These are phyloP conservation scores for Nomada ferruginata DNA, from an alignment of 2,888 invertebrate genomes.

Conservation along the genomic window DNA sequence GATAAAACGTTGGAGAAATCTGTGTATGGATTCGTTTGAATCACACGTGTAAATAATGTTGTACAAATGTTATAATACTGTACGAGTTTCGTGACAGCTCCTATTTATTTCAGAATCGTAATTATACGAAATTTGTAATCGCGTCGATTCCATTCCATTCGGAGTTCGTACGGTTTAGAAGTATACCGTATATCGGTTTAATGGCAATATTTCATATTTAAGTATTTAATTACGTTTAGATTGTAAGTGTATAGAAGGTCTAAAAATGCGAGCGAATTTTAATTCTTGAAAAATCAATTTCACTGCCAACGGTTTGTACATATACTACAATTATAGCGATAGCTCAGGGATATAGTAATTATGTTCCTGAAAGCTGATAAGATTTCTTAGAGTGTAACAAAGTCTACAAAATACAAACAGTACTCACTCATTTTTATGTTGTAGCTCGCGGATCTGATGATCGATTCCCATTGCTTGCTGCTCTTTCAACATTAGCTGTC, in stretches of 20 bases:
- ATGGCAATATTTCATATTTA: neutral
- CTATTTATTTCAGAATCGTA: slow-evolving; percentile 54
- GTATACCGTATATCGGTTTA: neutral
- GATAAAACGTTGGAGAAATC: slow-evolving; percentile 14
- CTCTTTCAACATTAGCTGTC: slow-evolving; percentile 87
- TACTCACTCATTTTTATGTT: slow-evolving; percentile 82
- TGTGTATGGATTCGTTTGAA: neutral
- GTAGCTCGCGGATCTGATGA: slow-evolving; percentile 78
- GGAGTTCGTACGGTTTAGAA: too few species aligned
- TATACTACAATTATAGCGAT: slow-evolving; percentile 28
- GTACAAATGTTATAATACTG: slow-evolving; percentile 34
- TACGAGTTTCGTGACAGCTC: slow-evolving; percentile 5
- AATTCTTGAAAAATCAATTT: neutral
- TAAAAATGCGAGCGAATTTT: neutral
- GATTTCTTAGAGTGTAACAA: neutral
- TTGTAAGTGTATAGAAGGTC: neutral
- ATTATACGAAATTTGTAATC: neutral
- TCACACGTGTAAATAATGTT: slow-evolving; percentile 53
- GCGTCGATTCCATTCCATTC: neutral
- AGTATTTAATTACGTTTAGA: neutral
- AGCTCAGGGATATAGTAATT: slow-evolving; percentile 1
- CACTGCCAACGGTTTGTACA: slow-evolving; percentile 29
- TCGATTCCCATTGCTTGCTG: slow-evolving; percentile 73
- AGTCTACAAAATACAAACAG: slow-evolving; percentile 41
- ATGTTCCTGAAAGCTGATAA: slow-evolving; percentile 34